Evolutionary conservation across 2,797 vertebrate genomes (phyloP).

Genomic region (Aldrovandia affinis): DNA sequence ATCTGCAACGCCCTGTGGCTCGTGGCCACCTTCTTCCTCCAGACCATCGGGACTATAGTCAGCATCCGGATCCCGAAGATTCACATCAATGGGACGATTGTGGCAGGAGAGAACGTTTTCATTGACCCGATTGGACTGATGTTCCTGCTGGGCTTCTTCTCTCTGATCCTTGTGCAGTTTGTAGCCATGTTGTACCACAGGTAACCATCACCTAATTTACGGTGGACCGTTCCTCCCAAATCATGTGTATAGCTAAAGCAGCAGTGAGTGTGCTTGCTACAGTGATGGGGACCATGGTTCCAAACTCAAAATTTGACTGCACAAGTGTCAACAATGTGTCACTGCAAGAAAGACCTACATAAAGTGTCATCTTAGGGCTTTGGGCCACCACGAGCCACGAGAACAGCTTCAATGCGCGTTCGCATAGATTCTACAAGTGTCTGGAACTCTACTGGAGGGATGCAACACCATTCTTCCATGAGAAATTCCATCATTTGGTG

Average conservation of each 20-base stretch:
- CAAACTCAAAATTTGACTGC: no score
- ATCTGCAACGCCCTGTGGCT: slow-evolving; percentile 57
- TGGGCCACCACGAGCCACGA: no score
- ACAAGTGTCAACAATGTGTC: no score
- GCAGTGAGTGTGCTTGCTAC: no score
- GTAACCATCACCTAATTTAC: slow-evolving; percentile 25
- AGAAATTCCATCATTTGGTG: no score
- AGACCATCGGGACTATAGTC: slow-evolving; percentile 39
- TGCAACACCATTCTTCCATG: no score
- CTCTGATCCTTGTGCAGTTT: slow-evolving; percentile 51
- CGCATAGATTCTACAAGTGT: no score
- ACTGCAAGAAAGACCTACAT: no score
- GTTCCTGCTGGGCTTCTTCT: slow-evolving; percentile 53
- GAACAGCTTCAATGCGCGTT: no score
- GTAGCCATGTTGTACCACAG: slow-evolving; percentile 55
- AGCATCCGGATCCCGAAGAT: slow-evolving; percentile 48
- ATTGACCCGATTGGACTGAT: slow-evolving; percentile 55
- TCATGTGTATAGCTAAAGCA: not conserved
- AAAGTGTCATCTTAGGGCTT: no score
- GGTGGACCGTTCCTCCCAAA: not conserved
- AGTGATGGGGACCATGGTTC: no score
- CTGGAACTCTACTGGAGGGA: no score
- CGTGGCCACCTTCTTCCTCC: slow-evolving; percentile 55
- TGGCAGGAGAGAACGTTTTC: slow-evolving; percentile 22
- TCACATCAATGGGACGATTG: slow-evolving; percentile 23